Evolutionary conservation across 1,140 invertebrate genomes (phyloP), one percentile per base, ranked within the genome.

Genomic region (Bombus cullumanus): DNA sequence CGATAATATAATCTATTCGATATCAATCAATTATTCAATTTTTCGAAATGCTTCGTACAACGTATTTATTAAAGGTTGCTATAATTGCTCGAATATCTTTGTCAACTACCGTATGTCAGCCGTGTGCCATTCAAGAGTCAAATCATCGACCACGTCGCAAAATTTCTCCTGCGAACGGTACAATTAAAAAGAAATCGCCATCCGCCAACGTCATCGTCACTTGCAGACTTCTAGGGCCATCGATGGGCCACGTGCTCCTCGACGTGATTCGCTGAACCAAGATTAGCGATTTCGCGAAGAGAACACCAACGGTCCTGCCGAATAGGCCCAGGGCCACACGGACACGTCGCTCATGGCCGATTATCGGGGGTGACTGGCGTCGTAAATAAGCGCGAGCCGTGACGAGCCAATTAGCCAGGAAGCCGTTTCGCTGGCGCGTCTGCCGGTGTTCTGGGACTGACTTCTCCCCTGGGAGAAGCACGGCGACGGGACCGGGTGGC

Each of bases 401-500:
- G 41, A 15, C 59, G 37, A n/a, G 64, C 86, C 86, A 91, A 92
- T 93, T 90, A 90, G 88, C 89, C 85, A 82, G 88, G 80, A 89
- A 79, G 81, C 76, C 57, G 83, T 79, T 47, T 79, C 57, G 79
- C 41, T 92, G 91, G 86, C 75, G 82, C 59, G 81, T 81, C 86
- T 85, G 90, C 86, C 87, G 89, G 71, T 92, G 92, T 91, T 93
- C 93, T 92, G 91, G 89, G 87, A 85, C 79, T 77, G 71, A 73
- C 41, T 31, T 81, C 81, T 94, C 94, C 94, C 94, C 88, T 75
- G 94, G 92, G 94, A 94, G 86, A 81, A 74, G 59, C 47, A 83
- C 88, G 92, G 94, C 91, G 94, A 94, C 94, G 90, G 94, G 89
- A 93, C 95, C 94, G 94, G 91, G 91, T 95, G 95, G 95, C 91